These are phyloP conservation scores for Pseudochaenichthys georgianus DNA, from an alignment of 2,797 vertebrate genomes.

Conservation along the genomic window DNA sequence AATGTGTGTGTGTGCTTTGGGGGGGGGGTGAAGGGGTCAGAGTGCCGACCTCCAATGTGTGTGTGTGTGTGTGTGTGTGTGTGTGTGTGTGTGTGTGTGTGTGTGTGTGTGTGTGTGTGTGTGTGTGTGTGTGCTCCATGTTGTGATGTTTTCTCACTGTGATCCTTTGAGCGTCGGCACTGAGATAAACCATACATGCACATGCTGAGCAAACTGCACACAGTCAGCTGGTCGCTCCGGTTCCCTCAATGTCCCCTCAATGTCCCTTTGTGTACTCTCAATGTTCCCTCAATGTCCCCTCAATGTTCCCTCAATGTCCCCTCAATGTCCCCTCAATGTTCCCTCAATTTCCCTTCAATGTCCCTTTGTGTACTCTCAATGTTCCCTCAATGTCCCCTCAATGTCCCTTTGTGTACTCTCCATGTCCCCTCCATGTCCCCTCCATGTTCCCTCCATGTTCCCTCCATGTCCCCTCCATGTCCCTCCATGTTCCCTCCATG, in stretches of 20 bases:
- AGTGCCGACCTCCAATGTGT: constrained; percentile 22
- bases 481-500: too few species aligned
- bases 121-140: constrained; percentile 46
- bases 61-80: constrained; percentile 40
- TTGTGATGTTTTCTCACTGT: constrained; percentile 45
- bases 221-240: constrained; percentile 66
- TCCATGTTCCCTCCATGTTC: too few species aligned
- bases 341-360: too few species aligned
- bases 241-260: constrained; percentile 29
- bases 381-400: too few species aligned
- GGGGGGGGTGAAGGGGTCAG: constrained; percentile 23
- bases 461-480: too few species aligned
- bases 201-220: constrained; percentile 72
- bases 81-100: too few species aligned
- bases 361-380: too few species aligned
- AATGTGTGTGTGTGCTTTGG: background rate
- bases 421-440: too few species aligned
- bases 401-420: too few species aligned
- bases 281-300: background rate
- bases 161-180: constrained; percentile 51
- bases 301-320: accelerated
- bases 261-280: too few species aligned
- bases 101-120: too few species aligned
- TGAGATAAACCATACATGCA: constrained; percentile 75
- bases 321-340: too few species aligned